A percentile compares a stretch with the other conserved stretches of the same genome.
Evolutionary conservation across 2,888 invertebrate species (phyloP).

Genomic region (Geophilus truncorum): DNA sequence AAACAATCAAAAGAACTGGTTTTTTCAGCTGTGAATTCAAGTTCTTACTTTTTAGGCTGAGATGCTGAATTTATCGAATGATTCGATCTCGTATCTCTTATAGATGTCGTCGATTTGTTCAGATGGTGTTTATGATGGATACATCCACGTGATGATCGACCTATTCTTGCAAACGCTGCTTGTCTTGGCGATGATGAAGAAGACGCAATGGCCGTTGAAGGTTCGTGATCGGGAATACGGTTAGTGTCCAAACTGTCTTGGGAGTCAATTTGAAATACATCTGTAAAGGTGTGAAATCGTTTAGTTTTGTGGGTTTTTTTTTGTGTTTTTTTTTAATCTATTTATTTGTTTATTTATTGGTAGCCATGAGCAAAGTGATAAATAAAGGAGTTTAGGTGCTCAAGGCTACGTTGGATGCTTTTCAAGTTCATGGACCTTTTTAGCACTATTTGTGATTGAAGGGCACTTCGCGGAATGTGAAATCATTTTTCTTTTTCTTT

Average conservation of each 20-base stretch:
- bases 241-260: slow-evolving; percentile 34
- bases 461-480: background rate
- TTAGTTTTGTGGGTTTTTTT: too few relatives aligned
- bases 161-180: background rate
- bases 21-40: too few relatives aligned
- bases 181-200: background rate
- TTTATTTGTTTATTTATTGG: too few relatives aligned
- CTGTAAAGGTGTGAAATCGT: background rate
- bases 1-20: too few relatives aligned
- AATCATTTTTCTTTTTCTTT: too few relatives aligned
- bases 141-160: background rate
- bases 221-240: slow-evolving; percentile 31
- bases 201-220: background rate
- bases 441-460: background rate
- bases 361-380: too few relatives aligned
- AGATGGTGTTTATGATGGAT: background rate
- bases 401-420: background rate
- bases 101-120: background rate
- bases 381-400: background rate
- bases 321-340: too few relatives aligned
- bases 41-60: background rate
- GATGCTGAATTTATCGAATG: background rate
- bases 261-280: background rate
- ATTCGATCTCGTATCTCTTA: background rate
- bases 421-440: background rate